Conservation (phyloP, 2,797 vertebrate genomes). For the Danio tinwini region DNA sequence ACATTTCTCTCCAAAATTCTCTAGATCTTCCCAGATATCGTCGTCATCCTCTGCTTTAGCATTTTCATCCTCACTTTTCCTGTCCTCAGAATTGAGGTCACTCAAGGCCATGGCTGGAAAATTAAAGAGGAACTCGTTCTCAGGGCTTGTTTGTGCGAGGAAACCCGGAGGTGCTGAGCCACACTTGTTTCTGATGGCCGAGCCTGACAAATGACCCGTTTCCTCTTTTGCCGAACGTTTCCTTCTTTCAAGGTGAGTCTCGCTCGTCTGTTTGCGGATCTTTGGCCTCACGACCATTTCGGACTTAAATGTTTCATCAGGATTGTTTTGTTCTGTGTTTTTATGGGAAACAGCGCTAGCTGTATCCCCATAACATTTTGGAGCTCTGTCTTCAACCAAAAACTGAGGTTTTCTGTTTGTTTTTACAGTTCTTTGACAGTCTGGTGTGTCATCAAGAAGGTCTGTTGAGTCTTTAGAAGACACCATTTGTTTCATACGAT, state of each 20-base stretch:
- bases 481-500: conserved; percentile 57
- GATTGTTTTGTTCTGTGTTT: conserved; percentile 47
- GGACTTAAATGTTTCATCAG: conserved; percentile 61
- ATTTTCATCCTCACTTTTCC: conserved; percentile 49
- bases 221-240: conserved; percentile 51
- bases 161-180: conserved; percentile 53
- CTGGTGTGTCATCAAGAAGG: conserved; percentile 41
- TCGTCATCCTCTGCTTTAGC: conserved; percentile 51
- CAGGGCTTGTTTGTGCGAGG: conserved; percentile 43
- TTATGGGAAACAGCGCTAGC: conserved; percentile 47
- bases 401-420: conserved; percentile 56
- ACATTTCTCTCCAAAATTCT: conserved; percentile 63
- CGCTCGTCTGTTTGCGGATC: conserved; percentile 73
- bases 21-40: conserved; percentile 73
- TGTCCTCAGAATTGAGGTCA: conserved; percentile 53
- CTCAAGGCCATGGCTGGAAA: conserved; percentile 32
- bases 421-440: conserved; percentile 48
- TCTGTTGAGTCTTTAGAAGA: conserved; percentile 52
- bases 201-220: background rate
- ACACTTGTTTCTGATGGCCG: conserved; percentile 54
- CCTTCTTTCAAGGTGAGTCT: conserved; percentile 65
- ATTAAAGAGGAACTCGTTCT: conserved; percentile 52
- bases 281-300: conserved; percentile 85
- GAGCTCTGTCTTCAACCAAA: conserved; percentile 51
- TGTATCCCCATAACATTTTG: conserved; percentile 33